These are phyloP conservation scores for Hesperophylax magnus DNA, from an alignment of 1,140 invertebrate species.

Conservation along the genomic window DNA sequence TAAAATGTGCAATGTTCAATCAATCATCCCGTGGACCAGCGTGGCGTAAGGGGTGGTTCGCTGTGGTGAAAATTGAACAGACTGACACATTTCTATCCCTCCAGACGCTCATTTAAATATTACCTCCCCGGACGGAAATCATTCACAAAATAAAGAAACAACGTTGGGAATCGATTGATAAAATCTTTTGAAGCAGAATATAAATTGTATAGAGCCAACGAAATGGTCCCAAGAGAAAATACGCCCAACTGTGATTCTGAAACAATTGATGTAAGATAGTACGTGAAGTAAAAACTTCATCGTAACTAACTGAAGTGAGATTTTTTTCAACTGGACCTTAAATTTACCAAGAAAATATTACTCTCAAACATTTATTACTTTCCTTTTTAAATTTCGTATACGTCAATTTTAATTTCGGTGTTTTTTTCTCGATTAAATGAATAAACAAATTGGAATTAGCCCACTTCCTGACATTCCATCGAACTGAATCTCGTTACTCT, in stretches of 20 bases:
- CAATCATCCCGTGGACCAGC: not conserved
- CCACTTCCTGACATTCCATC: too few species aligned
- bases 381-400: too few species aligned
- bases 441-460: too few species aligned
- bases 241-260: not conserved
- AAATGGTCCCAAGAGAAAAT: not conserved
- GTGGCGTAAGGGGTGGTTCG: not conserved
- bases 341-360: too few species aligned
- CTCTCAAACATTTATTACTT: too few species aligned
- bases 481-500: too few species aligned
- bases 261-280: too few species aligned
- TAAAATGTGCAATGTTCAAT: constrained; percentile 22
- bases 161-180: not conserved
- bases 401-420: too few species aligned
- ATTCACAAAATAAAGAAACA: not conserved
- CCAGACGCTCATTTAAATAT: constrained; percentile 21
- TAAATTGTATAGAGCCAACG: not conserved
- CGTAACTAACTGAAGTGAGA: too few species aligned
- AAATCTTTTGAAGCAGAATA: constrained; percentile 5
- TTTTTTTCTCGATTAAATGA: too few species aligned
- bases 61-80: not conserved
- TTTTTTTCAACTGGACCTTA: too few species aligned
- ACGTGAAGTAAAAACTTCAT: too few species aligned
- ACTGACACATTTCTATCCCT: not conserved
- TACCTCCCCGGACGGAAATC: not conserved